A percentile compares a stretch with the other conserved stretches of the same genome.
phyloP scores from a whole-genome alignment of 2,888 invertebrate species.

The Neoascia interrupta region DNA sequence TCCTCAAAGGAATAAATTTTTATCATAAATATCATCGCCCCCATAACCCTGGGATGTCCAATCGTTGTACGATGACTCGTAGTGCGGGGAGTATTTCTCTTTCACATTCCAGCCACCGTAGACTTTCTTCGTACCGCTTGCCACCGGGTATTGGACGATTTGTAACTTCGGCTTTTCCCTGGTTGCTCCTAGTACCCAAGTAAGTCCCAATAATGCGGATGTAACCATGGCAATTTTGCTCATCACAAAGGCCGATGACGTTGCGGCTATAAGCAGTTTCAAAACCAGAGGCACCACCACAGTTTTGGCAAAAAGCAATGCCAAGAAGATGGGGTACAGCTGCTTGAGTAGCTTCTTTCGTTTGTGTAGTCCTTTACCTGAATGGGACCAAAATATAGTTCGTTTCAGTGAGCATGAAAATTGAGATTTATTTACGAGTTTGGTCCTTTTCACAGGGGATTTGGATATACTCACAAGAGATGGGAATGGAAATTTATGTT shows the following conservation, averaged over 20 bases:
- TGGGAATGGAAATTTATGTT: not conserved
- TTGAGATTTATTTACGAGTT: not conserved
- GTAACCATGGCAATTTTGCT: conserved; percentile 77
- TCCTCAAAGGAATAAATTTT: conserved; percentile 46
- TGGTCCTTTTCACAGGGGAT: too few species aligned
- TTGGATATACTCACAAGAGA: not conserved
- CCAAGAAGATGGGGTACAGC: conserved; percentile 83
- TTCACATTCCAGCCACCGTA: conserved; percentile 55
- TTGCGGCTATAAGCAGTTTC: conserved; percentile 85
- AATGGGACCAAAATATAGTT: conserved; percentile 5
- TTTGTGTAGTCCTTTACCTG: conserved; percentile 77
- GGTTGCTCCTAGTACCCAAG: conserved; percentile 73
- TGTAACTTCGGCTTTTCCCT: conserved; percentile 45
- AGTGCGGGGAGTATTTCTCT: conserved; percentile 18
- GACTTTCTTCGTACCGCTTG: not conserved
- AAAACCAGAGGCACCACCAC: conserved; percentile 85
- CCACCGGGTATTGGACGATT: conserved; percentile 50
- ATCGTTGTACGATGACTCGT: conserved; percentile 20
- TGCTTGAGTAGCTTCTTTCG: conserved; percentile 81
- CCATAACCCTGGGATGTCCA: conserved; percentile 29
- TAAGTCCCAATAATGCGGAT: conserved; percentile 75
- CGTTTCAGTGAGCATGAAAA: conserved; percentile 1
- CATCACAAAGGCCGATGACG: conserved; percentile 80
- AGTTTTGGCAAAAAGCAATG: conserved; percentile 84
- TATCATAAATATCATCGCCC: conserved; percentile 13